phyloP scores from a whole-genome alignment of 2,888 invertebrate genomes.

The Gymnoscelis rufifasciata region DNA sequence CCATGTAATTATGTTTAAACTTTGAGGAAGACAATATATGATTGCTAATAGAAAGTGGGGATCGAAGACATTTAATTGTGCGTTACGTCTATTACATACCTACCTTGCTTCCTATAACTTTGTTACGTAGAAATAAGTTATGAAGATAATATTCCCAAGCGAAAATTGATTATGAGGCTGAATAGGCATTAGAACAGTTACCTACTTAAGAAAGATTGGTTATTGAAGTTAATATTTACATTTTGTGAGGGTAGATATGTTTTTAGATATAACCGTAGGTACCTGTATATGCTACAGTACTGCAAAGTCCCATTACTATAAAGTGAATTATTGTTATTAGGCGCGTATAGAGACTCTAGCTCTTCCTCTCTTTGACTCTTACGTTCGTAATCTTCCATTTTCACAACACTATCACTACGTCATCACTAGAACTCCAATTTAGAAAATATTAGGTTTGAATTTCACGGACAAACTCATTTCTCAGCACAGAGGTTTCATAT shows the following conservation, averaged over 20 bases:
- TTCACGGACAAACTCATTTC: no score
- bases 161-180: not conserved
- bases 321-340: slow-evolving; percentile 69
- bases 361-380: slow-evolving; percentile 51
- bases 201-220: not conserved
- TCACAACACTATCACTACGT: slow-evolving; percentile 31
- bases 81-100: slow-evolving; percentile 41
- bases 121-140: slow-evolving; percentile 4
- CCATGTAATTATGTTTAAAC: no score
- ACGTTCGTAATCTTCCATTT: slow-evolving; percentile 67
- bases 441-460: no score
- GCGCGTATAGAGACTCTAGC: slow-evolving; percentile 58
- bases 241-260: no score
- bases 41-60: slow-evolving; percentile 48
- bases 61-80: slow-evolving; percentile 41
- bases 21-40: slow-evolving; percentile 28
- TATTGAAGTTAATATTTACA: no score
- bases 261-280: not conserved
- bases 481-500: no score
- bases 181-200: not conserved
- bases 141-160: slow-evolving; percentile 5
- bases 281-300: slow-evolving; percentile 80
- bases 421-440: not conserved
- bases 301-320: slow-evolving; percentile 79
- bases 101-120: slow-evolving; percentile 12